Evolutionary conservation across 1,140 invertebrate genomes (phyloP), one percentile per base, ranked within the genome.

Genomic region (Fragariocoptes setiger): DNA sequence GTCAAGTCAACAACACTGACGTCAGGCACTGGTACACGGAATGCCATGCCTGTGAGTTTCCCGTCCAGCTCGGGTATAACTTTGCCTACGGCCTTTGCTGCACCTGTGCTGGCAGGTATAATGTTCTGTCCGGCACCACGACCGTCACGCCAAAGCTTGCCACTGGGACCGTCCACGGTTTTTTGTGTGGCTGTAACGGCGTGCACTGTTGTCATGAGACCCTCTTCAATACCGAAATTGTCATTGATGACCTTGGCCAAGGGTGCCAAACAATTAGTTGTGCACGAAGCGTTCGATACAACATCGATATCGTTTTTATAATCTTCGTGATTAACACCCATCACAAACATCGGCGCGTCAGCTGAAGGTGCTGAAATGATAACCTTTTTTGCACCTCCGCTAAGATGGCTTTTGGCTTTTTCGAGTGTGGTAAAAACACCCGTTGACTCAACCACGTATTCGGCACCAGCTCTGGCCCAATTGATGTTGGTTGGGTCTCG

Each of bases 1-100:
- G 88, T 97, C 43, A 97, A 65, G 59, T 95, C 88, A n/a, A 97
- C 85, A 8, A 95, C 83, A 1, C 88, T 95, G 0, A 94, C 88
- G 61, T 95, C 82, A 21, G 80, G 67, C 19, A 75, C 71, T 8
- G 90, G 90, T 0, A 97, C 86, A 56, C 90, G 73, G 72, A 99
- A 94, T 37, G 88, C 85, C 86, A 95, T 97, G 17, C 49, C 51
- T 38, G 51, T 50, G 4, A 51, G 22, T 31, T 52, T 52, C 4
- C 51, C 80, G 52, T 88, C 77, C n/a, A 94, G 61, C 14, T 71
- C 70, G 16, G 85, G 83, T 54, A 94, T 88, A 40, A 95, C 83
- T 61, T 94, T 95, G 41, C 80, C 82, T 3, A 97, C 85, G 54
- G 90, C 86, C 57, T 94, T 94, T 45, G 90, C 90, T 42, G 92